Evolutionary conservation across 2,888 invertebrate genomes (phyloP).

Genomic region (Drosophila meridionalis): DNA sequence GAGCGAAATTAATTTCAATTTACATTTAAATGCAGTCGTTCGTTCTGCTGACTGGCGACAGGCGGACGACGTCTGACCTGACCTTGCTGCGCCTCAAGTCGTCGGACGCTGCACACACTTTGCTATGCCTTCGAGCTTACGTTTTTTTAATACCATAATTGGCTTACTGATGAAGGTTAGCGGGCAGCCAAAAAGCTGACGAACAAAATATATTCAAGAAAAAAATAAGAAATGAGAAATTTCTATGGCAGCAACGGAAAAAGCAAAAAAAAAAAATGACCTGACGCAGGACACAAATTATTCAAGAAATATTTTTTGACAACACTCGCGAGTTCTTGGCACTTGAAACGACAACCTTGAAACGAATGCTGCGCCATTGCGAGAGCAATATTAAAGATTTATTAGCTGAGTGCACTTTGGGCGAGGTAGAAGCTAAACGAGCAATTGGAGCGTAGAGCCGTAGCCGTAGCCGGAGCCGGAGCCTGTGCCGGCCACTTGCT

Average conservation of each 20-base stretch:
- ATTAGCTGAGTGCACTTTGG: constrained; percentile 79
- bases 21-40: constrained; percentile 79
- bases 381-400: constrained; percentile 70
- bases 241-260: constrained; percentile 5
- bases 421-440: constrained; percentile 22
- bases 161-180: constrained; percentile 79
- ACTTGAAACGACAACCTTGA: constrained; percentile 77
- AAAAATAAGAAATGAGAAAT: constrained; percentile 17
- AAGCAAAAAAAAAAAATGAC: neutral
- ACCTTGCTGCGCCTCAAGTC: constrained; percentile 64
- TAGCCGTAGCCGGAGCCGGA: neutral
- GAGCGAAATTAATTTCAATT: constrained; percentile 76
- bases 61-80: constrained; percentile 56
- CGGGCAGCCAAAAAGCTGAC: constrained; percentile 14
- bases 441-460: constrained; percentile 48
- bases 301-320: constrained; percentile 78
- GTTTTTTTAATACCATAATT: constrained; percentile 79
- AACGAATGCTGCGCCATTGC: constrained; percentile 51
- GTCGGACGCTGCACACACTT: constrained; percentile 49
- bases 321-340: constrained; percentile 69
- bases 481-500: constrained; percentile 35
- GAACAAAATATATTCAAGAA: constrained; percentile 15
- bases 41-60: constrained; percentile 37
- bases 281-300: constrained; percentile 70
- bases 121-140: constrained; percentile 60